Base-by-base conservation (phyloP, 2,888 invertebrate genomes). In the Tubulanus polymorphus region DNA sequence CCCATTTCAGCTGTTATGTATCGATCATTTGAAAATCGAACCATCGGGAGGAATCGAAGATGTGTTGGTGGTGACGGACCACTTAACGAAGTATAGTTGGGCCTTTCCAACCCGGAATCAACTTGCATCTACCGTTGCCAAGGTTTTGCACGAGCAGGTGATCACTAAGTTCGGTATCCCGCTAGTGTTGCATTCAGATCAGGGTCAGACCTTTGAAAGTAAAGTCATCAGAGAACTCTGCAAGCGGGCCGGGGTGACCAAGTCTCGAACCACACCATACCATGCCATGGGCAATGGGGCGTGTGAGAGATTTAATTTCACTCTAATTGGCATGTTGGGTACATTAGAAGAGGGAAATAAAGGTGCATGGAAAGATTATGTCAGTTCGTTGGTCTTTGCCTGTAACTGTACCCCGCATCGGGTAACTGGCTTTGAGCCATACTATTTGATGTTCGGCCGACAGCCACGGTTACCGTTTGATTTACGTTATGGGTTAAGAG, bases 131-230 rank as follows among this genome's bases (percentile, higher is more conserved):
- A 58, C 57, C 12, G 55, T 57, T 32, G 62, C 64, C 29, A 56
- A 55, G 37, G 55, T 48, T n/a, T 47, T 63, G 12, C 48, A 45
- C 27, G 54, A 61, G 10, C 29, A 59, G 12, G 56, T 55, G 18
- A 32, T 63, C 23, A 48, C 53, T 1, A 54, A 55, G 27, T 65
- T 59, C 53, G 55, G 63, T 8, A 48, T 63, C 25, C 60, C 60
- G 8, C 52, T 45, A 47, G 15, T 47, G 47, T 12, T 59, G 1
- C 61, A 59, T 41, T 50, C 50, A 20, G 57, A 57, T 27, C 55
- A 57, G n/a, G 59, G 57, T 12, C 15, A 56, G 12, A 56, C 55
- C 37, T 61, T 60, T 47, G 59, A 61, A 35, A 41, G 48, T 20
- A 35, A 18, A 8, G 47, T 61, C 1, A 59, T 63, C 8, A n/a